A percentile compares a stretch with the other conserved stretches of the same genome.
Evolutionary conservation across 2,888 invertebrate species (phyloP).

Genomic region (Chrysomela aeneicollis): DNA sequence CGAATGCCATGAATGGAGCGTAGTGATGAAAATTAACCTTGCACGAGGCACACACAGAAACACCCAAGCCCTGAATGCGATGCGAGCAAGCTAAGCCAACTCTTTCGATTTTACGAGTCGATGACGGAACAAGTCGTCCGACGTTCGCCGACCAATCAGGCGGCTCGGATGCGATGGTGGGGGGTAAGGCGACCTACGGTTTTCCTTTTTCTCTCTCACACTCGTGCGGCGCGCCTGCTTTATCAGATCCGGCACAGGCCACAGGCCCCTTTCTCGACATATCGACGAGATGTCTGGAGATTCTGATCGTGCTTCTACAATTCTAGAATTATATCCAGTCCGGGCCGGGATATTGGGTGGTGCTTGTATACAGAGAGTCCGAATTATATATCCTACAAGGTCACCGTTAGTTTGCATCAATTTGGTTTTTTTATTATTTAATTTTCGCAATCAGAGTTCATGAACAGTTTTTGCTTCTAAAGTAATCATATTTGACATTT

Average conservation of each 20-base stretch:
- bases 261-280: too few relatives aligned
- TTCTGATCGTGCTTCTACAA: too few relatives aligned
- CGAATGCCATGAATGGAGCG: conserved; percentile 22
- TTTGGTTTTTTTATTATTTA: too few relatives aligned
- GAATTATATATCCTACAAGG: too few relatives aligned
- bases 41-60: conserved; percentile 22
- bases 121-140: conserved; percentile 40
- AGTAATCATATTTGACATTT: too few relatives aligned
- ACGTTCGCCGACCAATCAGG: conserved; percentile 35
- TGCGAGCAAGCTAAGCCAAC: conserved; percentile 36
- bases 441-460: too few relatives aligned
- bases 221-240: not conserved
- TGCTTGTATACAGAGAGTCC: too few relatives aligned
- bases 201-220: conserved; percentile 25
- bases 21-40: conserved; percentile 31
- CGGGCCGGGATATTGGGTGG: too few relatives aligned
- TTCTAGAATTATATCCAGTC: too few relatives aligned
- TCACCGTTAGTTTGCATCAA: too few relatives aligned
- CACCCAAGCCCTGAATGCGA: conserved; percentile 35
- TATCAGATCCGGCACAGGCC: conserved; percentile 16
- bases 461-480: too few relatives aligned
- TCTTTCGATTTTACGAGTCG: conserved; percentile 40
- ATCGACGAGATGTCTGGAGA: too few relatives aligned
- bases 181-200: conserved; percentile 16
- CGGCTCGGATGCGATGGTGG: conserved; percentile 14